Conservation (phyloP, 2,113 vertebrate genomes). For the Microtus ochrogaster region DNA sequence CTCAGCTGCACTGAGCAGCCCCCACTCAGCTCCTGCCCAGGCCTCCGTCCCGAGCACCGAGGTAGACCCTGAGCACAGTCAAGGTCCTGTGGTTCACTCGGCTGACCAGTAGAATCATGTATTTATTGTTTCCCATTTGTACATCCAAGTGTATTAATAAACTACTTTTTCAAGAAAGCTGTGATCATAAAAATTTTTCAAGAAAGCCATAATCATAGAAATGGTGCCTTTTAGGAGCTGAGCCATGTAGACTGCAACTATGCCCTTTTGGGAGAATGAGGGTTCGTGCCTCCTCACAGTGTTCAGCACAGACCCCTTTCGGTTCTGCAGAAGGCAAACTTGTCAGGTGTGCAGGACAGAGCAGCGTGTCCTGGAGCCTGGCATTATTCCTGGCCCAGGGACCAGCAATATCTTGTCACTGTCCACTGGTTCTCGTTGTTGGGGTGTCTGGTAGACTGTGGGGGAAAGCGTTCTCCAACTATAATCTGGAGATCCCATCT, state of each 20-base stretch:
- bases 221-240: not conserved
- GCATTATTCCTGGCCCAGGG: not conserved
- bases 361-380: not conserved
- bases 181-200: constrained; percentile 41
- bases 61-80: rapidly evolving
- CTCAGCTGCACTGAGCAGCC: not conserved
- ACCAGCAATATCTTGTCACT: no score
- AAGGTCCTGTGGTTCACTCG: no score
- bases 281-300: not conserved
- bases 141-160: not conserved
- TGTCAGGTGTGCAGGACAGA: not conserved
- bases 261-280: not conserved
- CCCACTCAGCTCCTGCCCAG: not conserved
- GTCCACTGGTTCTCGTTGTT: no score
- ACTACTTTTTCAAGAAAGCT: constrained; percentile 67
- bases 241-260: rapidly evolving
- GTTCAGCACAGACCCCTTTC: not conserved
- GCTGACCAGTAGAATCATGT: not conserved
- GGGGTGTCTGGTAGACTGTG: not conserved
- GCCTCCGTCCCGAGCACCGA: not conserved
- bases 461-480: no score
- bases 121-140: constrained; percentile 60
- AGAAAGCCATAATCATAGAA: not conserved
- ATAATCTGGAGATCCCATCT: not conserved
- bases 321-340: not conserved